Conservation (phyloP, 64 coral and sea anemone genomes). For the Cladopsammia gracilis region DNA sequence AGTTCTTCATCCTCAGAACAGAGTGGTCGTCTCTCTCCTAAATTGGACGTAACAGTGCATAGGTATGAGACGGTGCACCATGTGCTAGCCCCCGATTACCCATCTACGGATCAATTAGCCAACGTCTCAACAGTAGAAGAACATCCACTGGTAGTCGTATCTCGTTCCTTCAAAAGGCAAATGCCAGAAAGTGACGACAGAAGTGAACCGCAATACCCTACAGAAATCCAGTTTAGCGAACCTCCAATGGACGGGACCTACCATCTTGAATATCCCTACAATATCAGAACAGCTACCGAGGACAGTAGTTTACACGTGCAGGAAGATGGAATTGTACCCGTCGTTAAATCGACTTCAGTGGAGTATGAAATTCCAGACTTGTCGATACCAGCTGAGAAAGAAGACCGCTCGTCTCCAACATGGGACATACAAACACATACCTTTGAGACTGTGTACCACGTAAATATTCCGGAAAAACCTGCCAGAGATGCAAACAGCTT, state of each 20-base stretch:
- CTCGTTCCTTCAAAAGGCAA: slow-evolving; percentile 27
- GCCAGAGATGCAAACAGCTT: neutral
- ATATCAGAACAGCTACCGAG: neutral
- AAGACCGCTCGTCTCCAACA: neutral
- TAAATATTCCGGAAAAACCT: neutral
- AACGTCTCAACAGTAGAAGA: neutral
- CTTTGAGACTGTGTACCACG: neutral
- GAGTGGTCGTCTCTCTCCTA: neutral
- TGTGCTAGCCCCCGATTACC: neutral
- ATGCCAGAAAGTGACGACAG: neutral
- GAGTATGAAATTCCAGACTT: neutral
- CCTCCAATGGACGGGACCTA: neutral
- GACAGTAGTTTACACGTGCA: neutral
- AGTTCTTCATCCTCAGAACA: slow-evolving; percentile 26
- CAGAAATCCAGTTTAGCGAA: neutral
- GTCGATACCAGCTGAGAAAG: neutral
- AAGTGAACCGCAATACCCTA: neutral
- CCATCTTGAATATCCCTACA: slow-evolving; percentile 12
- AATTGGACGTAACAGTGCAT: neutral
- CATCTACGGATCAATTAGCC: neutral
- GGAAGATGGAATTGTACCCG: slow-evolving; percentile 12
- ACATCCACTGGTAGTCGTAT: neutral
- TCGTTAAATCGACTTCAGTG: neutral
- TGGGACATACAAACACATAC: slow-evolving; percentile 15
- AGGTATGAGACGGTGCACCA: neutral